These are phyloP conservation scores for Lingula anatina DNA, from an alignment of 2,888 invertebrate species.

Conservation along the genomic window DNA sequence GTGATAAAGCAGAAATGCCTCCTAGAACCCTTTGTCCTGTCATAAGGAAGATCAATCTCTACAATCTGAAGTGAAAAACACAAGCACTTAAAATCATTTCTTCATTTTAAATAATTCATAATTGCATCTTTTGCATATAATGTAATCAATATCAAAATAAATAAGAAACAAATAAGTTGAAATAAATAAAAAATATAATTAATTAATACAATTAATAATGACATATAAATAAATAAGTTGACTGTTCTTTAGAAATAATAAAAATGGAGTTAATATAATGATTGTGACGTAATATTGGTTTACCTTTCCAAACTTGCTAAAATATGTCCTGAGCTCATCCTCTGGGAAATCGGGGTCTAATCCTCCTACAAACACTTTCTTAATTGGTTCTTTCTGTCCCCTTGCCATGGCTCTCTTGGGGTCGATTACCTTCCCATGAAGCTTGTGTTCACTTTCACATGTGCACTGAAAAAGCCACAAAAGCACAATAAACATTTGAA, in stretches of 20 bases:
- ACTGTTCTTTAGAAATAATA: constrained; percentile 1
- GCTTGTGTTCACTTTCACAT: constrained; percentile 62
- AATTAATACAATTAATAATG: too few species aligned
- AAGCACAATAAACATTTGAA: neutral
- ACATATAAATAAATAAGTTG: too few species aligned
- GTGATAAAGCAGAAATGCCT: constrained; percentile 98
- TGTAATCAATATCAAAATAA: too few species aligned
- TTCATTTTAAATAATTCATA: neutral
- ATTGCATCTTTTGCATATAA: neutral
- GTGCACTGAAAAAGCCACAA: constrained; percentile 22
- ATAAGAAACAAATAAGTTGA: too few species aligned
- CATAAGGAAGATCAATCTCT: constrained; percentile 94
- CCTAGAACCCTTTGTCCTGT: constrained; percentile 93
- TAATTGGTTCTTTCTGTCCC: constrained; percentile 58
- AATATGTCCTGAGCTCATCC: constrained; percentile 89
- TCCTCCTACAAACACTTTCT: constrained; percentile 93
- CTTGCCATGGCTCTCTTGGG: constrained; percentile 93
- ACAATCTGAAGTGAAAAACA: constrained; percentile 64
- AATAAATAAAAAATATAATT: too few species aligned
- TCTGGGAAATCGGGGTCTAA: constrained; percentile 87
- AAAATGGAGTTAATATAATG: too few species aligned
- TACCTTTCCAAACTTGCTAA: constrained; percentile 87
- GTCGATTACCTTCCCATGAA: constrained; percentile 92
- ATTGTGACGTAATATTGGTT: too few species aligned
- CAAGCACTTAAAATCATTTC: neutral